Conservation (phyloP, 1,140 invertebrate species). For the Delia radicum region DNA sequence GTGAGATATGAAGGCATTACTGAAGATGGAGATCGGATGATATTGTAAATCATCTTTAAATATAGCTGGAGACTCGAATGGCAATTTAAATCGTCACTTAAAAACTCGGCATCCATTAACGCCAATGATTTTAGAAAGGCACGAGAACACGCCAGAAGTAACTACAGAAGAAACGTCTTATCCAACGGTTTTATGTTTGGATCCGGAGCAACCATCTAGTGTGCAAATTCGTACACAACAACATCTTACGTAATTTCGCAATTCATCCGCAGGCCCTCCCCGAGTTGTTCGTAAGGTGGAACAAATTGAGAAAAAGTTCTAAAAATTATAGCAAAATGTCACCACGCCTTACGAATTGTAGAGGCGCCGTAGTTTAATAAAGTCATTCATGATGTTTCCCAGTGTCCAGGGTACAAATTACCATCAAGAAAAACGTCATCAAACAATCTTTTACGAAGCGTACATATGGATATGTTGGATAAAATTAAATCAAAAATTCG, state of each 20-base stretch:
- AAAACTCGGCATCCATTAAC: not conserved
- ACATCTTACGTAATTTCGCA: not conserved
- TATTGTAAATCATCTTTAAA: not conserved
- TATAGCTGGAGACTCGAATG: not conserved
- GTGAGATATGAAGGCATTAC: too few relatives aligned
- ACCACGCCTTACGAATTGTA: not conserved
- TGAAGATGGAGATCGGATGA: too few relatives aligned
- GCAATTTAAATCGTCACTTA: not conserved
- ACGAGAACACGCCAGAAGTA: not conserved
- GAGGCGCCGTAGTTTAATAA: not conserved
- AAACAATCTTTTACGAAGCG: not conserved
- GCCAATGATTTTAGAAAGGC: not conserved
- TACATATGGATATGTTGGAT: not conserved
- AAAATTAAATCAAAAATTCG: not conserved
- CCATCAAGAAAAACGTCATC: not conserved
- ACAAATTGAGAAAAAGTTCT: not conserved
- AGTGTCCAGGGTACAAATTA: not conserved
- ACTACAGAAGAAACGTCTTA: too few relatives aligned
- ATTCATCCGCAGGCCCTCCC: not conserved
- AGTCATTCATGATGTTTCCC: not conserved
- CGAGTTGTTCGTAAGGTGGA: not conserved
- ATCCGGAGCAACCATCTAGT: not conserved
- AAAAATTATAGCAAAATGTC: not conserved
- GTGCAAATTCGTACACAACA: not conserved
- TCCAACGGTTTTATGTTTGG: not conserved